Percentiles rank a stretch among this genome's conserved stretches.
Evolutionary conservation across 2,113 vertebrate species (phyloP).

Genomic region (Forbesichthys agassizii): DNA sequence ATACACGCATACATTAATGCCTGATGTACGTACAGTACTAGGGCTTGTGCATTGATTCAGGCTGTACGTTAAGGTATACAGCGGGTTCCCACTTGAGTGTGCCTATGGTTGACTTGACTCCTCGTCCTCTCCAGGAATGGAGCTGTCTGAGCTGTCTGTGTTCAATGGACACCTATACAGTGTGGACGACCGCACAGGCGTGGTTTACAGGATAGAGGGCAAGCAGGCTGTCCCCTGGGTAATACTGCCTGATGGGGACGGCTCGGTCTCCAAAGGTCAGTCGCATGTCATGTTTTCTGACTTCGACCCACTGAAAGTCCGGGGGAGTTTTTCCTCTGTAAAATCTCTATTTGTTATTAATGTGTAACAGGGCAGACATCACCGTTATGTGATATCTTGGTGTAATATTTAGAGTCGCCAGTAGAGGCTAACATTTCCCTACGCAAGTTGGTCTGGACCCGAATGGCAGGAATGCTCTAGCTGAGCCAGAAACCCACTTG

Average conservation of each 20-base stretch:
- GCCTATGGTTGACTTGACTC: not conserved
- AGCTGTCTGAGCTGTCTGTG: slow-evolving; percentile 89
- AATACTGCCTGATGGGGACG: slow-evolving; percentile 91
- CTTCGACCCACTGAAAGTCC: not conserved
- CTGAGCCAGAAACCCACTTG: no score
- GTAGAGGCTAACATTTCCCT: no score
- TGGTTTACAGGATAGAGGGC: slow-evolving; percentile 90
- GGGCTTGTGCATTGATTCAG: not conserved
- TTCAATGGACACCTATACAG: slow-evolving; percentile 92
- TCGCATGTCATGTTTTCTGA: not conserved
- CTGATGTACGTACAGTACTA: not conserved
- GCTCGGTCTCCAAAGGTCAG: slow-evolving; percentile 89
- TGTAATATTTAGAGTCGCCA: no score
- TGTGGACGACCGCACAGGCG: slow-evolving; percentile 92
- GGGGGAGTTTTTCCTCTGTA: not conserved
- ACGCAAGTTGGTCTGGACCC: no score
- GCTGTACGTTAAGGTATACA: no score
- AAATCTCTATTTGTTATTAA: not conserved
- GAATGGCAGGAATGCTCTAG: no score
- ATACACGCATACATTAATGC: no score
- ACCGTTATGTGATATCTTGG: no score
- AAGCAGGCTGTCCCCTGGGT: slow-evolving; percentile 90
- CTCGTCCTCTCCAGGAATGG: slow-evolving; percentile 81
- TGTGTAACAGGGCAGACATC: no score
- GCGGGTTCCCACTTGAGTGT: no score